Conservation (phyloP, 2,888 invertebrate species). For the Gymnocheta viridis region DNA sequence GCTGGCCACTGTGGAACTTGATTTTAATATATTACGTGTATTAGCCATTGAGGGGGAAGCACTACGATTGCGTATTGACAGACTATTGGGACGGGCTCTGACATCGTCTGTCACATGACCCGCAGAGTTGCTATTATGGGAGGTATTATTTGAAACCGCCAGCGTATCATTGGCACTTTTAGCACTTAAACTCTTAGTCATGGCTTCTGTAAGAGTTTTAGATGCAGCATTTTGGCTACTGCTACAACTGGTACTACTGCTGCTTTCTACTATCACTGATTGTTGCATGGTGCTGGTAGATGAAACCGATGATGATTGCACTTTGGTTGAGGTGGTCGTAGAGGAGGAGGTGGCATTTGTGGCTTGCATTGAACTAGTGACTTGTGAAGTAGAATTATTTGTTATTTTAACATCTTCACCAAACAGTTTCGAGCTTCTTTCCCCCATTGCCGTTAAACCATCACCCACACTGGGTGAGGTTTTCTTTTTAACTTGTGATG, state of each 20-base stretch:
- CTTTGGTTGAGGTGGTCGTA: slow-evolving; percentile 72
- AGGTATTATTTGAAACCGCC: slow-evolving; percentile 61
- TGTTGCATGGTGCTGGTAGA: slow-evolving; percentile 77
- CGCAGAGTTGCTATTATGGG: slow-evolving; percentile 25
- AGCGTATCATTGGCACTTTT: slow-evolving; percentile 72
- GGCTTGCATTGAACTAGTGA: slow-evolving; percentile 44
- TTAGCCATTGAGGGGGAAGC: slow-evolving; percentile 77
- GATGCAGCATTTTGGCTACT: slow-evolving; percentile 68
- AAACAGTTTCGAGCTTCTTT: slow-evolving; percentile 76
- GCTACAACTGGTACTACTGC: slow-evolving; percentile 64
- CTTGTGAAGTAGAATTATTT: slow-evolving; percentile 63
- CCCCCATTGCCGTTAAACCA: slow-evolving; percentile 64
- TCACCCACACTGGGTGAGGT: slow-evolving; percentile 78
- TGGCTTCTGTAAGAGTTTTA: slow-evolving; percentile 66
- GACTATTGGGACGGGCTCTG: slow-evolving; percentile 78
- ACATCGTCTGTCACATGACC: slow-evolving; percentile 74
- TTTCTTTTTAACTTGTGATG: slow-evolving; percentile 85
- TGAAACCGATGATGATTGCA: slow-evolving; percentile 78
- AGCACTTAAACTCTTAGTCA: slow-evolving; percentile 70
- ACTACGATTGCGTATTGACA: slow-evolving; percentile 79
- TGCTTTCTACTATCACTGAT: slow-evolving; percentile 76
- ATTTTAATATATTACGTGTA: slow-evolving; percentile 68
- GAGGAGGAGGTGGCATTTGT: slow-evolving; percentile 56
- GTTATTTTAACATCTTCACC: slow-evolving; percentile 72
- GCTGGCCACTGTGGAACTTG: slow-evolving; percentile 47